Evolutionary conservation across 1,140 invertebrate species (phyloP).

Genomic region (Aphaenogaster floridana): DNA sequence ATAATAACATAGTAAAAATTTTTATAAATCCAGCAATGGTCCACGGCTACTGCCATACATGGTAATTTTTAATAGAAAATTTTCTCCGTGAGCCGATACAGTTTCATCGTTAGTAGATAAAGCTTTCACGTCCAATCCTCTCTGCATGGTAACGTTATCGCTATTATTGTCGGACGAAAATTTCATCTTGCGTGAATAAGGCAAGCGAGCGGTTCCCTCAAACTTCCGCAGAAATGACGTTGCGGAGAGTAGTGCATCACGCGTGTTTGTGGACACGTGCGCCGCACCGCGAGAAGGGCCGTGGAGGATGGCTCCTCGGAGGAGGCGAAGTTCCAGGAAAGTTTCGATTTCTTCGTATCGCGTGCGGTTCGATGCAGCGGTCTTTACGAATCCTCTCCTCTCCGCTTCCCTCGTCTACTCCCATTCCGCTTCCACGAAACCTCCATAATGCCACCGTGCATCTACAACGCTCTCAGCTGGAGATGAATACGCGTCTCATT

Average conservation of each 20-base stretch:
- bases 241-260: background rate
- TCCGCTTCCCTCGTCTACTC: background rate
- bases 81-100: too few relatives aligned
- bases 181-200: background rate
- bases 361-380: slow-evolving; percentile 48
- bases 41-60: too few relatives aligned
- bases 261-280: slow-evolving; percentile 21
- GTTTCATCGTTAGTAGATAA: background rate
- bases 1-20: too few relatives aligned
- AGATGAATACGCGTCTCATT: slow-evolving; percentile 20
- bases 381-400: slow-evolving; percentile 55
- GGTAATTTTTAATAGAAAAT: too few relatives aligned
- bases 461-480: slow-evolving; percentile 21
- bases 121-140: background rate
- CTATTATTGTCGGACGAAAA: slow-evolving; percentile 9
- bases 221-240: slow-evolving; percentile 27
- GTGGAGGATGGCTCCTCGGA: slow-evolving; percentile 31
- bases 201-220: background rate
- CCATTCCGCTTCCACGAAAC: slow-evolving; percentile 56
- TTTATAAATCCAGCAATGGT: too few relatives aligned
- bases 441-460: slow-evolving; percentile 38
- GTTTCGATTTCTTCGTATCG: slow-evolving; percentile 64
- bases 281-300: background rate
- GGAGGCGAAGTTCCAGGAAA: slow-evolving; percentile 65
- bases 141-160: background rate